Base-by-base conservation (phyloP, 2,113 vertebrate genomes). In the Xyrauchen texanus region DNA sequence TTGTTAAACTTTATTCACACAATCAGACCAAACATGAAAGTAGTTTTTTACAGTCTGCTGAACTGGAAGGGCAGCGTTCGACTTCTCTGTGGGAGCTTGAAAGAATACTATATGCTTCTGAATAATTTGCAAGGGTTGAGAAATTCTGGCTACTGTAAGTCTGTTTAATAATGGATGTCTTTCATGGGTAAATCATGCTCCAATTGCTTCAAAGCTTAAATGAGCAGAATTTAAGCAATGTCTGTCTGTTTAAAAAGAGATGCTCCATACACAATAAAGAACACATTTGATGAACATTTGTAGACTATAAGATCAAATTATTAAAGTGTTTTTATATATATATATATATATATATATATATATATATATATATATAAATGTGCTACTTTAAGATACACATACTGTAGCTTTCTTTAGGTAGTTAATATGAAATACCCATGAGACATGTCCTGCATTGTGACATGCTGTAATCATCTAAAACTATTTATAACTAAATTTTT, bases 101-200 rank as follows among this genome's bases (percentile, higher is more conserved):
- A 67, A 83, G 75, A 34, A 34, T 34, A 34, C 21, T 34, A 34
- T 34, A 63, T 2, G 46, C 81, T 77, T 63, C 76, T 76, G 82
- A 81, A 68, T 86, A 21, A 87, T 87, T 84, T 86, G 73, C 83
- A 69, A 61, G 42, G 77, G 81, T 75, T 68, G 77, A 73, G 77
- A 69, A 76, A 57, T 44, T 76, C 81, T 88, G 85, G 81, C 78
- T 80, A 88, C 86, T 84, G 64, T 55, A 85, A 64, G 72, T 88
- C 66, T 86, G 88, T 85, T 89, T 75, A 90, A 89, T 91, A 91
- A 91, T 81, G 70, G 64, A 91, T 85, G 83, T 82, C 58, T 72
- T 65, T 79, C 75, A 21, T 76, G 44, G 51, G 72, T 62, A 83
- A 72, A 85, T 79, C 65, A 85, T 44, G 8, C 69, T 71, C 62